These are phyloP conservation scores for Cherax quadricarinatus DNA, from an alignment of 1,140 invertebrate genomes.

Conservation along the genomic window DNA sequence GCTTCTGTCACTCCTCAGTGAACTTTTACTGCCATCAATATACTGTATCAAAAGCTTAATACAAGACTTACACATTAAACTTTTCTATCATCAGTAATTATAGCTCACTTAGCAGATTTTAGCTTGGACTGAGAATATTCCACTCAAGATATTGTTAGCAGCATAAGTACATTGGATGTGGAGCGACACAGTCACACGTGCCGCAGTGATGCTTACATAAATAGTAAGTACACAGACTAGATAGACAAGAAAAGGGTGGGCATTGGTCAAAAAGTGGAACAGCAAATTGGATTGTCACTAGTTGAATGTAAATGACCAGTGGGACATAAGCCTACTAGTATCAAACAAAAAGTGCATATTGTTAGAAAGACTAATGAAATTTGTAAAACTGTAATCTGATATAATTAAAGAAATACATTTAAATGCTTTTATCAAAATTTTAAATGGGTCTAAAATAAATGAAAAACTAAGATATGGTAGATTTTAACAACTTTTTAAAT, in stretches of 20 bases:
- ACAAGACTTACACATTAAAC: background rate
- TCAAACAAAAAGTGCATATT: too few relatives aligned
- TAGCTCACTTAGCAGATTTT: background rate
- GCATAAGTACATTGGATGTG: slow-evolving; percentile 2
- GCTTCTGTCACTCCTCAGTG: slow-evolving; percentile 27
- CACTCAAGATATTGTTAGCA: background rate
- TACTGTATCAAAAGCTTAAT: background rate
- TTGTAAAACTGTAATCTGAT: background rate
- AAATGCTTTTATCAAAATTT: background rate
- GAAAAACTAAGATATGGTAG: background rate
- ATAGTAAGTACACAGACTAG: slow-evolving; percentile 22
- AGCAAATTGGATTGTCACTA: background rate
- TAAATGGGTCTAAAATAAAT: background rate
- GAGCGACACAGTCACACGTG: slow-evolving; percentile 61
- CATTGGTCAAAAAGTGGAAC: background rate
- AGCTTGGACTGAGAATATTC: background rate
- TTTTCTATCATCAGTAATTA: background rate
- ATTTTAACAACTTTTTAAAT: too few relatives aligned
- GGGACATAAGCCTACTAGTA: background rate
- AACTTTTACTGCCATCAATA: slow-evolving; percentile 33
- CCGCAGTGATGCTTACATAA: slow-evolving; percentile 40
- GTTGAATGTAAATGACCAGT: background rate
- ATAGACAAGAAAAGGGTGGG: slow-evolving; percentile 22
- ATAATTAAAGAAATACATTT: background rate
- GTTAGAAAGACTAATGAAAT: background rate